These are phyloP conservation scores for Eublepharis macularius DNA, from an alignment of 2,113 vertebrate genomes.

Conservation along the genomic window DNA sequence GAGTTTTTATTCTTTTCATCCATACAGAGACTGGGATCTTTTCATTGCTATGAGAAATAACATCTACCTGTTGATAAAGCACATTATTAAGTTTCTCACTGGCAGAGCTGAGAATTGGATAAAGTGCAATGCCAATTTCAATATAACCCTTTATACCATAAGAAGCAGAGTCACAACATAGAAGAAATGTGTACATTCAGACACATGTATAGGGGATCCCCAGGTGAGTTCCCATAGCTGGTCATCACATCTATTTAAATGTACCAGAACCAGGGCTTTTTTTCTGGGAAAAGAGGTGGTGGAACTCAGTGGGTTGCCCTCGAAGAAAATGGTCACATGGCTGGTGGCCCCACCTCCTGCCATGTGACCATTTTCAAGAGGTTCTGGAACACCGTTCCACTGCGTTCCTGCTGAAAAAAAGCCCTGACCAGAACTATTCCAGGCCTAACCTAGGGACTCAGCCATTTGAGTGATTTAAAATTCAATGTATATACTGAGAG, in stretches of 20 bases:
- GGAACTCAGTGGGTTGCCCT: too few relatives aligned
- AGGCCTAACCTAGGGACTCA: neutral
- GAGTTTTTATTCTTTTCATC: constrained; percentile 69
- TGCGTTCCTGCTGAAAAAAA: too few relatives aligned
- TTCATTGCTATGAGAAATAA: constrained; percentile 69
- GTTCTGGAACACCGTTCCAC: too few relatives aligned
- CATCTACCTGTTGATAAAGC: constrained; percentile 78
- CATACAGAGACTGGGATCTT: constrained; percentile 84
- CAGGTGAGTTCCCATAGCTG: neutral
- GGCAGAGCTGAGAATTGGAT: neutral
- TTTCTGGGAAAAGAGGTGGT: too few relatives aligned
- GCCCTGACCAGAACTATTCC: neutral
- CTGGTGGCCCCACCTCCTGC: too few relatives aligned
- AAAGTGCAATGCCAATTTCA: neutral
- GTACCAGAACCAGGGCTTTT: too few relatives aligned
- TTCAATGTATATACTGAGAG: neutral
- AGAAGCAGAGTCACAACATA: neutral
- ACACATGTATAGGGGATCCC: neutral
- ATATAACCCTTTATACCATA: neutral
- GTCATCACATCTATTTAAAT: neutral
- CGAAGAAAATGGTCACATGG: too few relatives aligned
- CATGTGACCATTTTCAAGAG: too few relatives aligned
- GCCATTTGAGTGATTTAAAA: neutral
- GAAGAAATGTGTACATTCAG: neutral
- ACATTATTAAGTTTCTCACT: neutral